Percentiles rank a stretch among this genome's conserved stretches.
Conservation (phyloP, 2,113 vertebrate genomes). For the Paedocypris sp. region DNA sequence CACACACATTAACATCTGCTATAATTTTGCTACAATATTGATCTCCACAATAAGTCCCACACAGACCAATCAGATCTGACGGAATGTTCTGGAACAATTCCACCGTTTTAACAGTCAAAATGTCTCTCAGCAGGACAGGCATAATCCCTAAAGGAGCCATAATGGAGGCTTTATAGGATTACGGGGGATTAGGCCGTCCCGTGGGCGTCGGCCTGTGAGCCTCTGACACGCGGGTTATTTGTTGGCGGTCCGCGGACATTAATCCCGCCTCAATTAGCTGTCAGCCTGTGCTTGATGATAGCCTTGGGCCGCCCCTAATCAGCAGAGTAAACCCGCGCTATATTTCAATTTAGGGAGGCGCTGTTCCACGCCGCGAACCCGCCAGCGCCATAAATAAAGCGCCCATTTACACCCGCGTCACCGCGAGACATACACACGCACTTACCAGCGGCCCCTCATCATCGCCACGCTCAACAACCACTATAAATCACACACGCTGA, state of each 20-base stretch:
- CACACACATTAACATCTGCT: too few relatives aligned
- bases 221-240: conserved; percentile 36
- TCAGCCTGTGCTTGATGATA: conserved; percentile 82
- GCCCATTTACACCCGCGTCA: conserved; percentile 98
- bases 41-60: too few relatives aligned
- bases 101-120: neutral
- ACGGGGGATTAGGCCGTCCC: neutral
- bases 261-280: conserved; percentile 97
- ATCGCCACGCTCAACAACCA: conserved; percentile 82
- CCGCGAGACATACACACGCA: conserved; percentile 88
- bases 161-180: conserved; percentile 3
- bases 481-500: conserved; percentile 98
- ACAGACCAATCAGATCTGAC: neutral
- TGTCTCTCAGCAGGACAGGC: neutral
- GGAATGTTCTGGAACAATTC: conserved; percentile 9
- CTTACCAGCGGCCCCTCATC: conserved; percentile 92
- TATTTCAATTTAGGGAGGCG: conserved; percentile 99
- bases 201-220: too few relatives aligned
- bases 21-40: too few relatives aligned
- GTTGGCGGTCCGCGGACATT: conserved; percentile 84
- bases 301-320: conserved; percentile 97
- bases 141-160: conserved; percentile 8
- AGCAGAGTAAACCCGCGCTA: conserved; percentile 99
- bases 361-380: conserved; percentile 98
- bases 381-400: conserved; percentile 99